Conservation (phyloP, 2,113 vertebrate genomes). For the Chrysemys picta region DNA sequence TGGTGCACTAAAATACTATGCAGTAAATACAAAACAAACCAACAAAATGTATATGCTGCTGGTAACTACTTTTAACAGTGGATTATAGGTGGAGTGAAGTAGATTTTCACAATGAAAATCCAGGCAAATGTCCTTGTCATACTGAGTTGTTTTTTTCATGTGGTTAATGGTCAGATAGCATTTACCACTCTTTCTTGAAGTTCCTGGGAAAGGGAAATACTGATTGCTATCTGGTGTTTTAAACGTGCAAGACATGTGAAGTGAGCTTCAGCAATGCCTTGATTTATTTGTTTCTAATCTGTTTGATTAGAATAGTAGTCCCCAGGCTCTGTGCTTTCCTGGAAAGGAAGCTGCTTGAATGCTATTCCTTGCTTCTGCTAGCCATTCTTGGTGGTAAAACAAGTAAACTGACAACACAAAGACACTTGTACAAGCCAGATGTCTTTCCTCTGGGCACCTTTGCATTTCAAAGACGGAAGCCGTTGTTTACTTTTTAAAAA, state of each 20-base stretch:
- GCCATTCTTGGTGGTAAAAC: background rate
- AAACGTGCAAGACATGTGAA: background rate
- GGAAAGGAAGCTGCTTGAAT: background rate
- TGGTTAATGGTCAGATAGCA: background rate
- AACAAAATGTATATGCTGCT: background rate
- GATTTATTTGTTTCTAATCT: background rate
- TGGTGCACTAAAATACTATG: background rate
- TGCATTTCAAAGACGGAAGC: background rate
- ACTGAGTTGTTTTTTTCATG: background rate
- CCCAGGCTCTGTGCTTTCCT: background rate
- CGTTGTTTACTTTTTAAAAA: background rate
- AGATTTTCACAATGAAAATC: conserved; percentile 9
- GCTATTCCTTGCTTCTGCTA: background rate
- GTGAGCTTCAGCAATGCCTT: background rate
- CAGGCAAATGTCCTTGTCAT: conserved; percentile 8
- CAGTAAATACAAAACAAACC: background rate
- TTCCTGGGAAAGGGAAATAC: background rate
- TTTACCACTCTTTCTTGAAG: background rate
- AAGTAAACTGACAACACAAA: background rate
- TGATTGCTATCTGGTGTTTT: background rate
- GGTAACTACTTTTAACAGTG: conserved; percentile 18
- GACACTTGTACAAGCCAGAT: background rate
- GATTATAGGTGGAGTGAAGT: background rate
- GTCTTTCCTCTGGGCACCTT: background rate
- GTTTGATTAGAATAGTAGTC: background rate